phyloP scores from a whole-genome alignment of 2,113 vertebrate species.

The Platanista minor region DNA sequence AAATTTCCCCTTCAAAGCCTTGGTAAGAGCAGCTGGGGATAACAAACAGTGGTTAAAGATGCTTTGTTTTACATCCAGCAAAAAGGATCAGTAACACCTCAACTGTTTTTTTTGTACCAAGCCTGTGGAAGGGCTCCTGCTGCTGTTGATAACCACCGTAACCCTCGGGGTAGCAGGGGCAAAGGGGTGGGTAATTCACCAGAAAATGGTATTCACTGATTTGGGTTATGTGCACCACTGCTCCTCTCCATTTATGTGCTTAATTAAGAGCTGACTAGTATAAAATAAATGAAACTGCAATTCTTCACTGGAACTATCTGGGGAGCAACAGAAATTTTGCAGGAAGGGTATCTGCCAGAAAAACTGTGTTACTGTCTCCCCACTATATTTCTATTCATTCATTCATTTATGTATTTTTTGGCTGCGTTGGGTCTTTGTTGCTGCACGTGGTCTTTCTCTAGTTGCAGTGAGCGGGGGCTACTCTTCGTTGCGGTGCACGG shows the following conservation, averaged over 20 bases:
- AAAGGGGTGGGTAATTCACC: conserved; percentile 29
- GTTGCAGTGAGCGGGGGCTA: too few relatives aligned
- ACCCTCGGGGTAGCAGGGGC: neutral
- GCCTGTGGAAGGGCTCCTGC: conserved; percentile 12
- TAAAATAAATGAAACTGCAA: neutral
- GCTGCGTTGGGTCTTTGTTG: too few relatives aligned
- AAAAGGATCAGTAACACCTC: conserved; percentile 39
- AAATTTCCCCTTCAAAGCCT: neutral
- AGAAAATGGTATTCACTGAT: conserved; percentile 31
- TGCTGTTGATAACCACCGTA: neutral
- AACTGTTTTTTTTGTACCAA: neutral
- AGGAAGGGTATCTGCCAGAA: neutral
- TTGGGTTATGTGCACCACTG: neutral
- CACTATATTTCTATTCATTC: neutral
- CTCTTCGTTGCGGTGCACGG: too few relatives aligned
- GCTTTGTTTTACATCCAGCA: conserved; percentile 30
- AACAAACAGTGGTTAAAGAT: conserved; percentile 31
- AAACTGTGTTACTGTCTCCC: neutral
- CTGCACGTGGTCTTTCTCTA: too few relatives aligned
- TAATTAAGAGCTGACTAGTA: conserved; percentile 40
- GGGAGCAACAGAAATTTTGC: neutral
- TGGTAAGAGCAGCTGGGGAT: conserved; percentile 49
- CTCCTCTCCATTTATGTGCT: neutral
- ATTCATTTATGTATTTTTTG: neutral
- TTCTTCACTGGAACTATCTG: neutral